phyloP scores from a whole-genome alignment of 2,888 invertebrate genomes.

The Pristionchus exspectatus region DNA sequence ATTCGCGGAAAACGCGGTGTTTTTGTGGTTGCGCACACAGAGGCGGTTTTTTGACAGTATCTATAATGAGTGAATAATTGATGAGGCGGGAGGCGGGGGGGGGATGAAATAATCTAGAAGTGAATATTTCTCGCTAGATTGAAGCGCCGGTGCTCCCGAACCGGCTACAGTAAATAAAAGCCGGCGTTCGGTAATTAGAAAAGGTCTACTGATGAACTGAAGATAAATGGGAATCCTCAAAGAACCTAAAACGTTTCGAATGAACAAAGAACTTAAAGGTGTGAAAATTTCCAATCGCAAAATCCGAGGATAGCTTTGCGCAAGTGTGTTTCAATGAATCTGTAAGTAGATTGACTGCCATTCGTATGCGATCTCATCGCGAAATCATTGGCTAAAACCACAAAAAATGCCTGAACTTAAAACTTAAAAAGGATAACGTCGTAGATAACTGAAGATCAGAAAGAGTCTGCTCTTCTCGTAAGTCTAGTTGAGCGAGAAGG shows the following conservation, averaged over 20 bases:
- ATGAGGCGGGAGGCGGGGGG: not conserved
- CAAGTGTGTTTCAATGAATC: not conserved
- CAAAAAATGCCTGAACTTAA: not conserved
- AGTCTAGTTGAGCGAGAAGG: not conserved
- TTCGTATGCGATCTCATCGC: too few species aligned
- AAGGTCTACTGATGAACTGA: not conserved
- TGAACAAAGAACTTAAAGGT: not conserved
- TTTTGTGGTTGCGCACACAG: not conserved
- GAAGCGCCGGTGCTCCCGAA: not conserved
- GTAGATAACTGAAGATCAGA: conserved; percentile 9
- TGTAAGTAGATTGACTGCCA: too few species aligned
- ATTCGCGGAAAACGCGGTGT: not conserved
- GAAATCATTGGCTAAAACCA: not conserved
- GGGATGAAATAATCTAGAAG: not conserved
- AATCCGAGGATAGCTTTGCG: too few species aligned
- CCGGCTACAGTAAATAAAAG: not conserved
- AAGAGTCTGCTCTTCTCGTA: not conserved
- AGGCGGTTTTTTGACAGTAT: not conserved
- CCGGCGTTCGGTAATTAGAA: not conserved
- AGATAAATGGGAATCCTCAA: not conserved
- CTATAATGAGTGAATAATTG: conserved; percentile 3
- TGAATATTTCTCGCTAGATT: not conserved
- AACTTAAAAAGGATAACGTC: not conserved
- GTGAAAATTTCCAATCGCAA: not conserved
- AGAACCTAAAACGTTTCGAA: not conserved